Base-by-base conservation (phyloP, 2,113 vertebrate genomes). In the Dasyprocta punctata region DNA sequence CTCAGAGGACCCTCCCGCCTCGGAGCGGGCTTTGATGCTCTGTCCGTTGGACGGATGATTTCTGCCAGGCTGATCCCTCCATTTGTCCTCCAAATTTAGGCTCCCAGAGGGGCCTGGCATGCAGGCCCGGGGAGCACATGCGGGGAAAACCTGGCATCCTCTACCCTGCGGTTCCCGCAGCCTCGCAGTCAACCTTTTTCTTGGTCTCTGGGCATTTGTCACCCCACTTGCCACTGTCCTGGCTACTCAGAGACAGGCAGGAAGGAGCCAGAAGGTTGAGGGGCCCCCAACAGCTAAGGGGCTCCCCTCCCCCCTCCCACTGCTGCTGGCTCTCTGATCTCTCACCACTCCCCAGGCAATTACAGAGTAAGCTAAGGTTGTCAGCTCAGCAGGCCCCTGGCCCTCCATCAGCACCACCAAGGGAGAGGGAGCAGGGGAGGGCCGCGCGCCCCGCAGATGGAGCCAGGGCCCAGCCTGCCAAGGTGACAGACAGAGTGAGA, bases 401-500 rank as follows among this genome's bases (percentile, higher is more conserved):
- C 44, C 61, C 85, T 92, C 85, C 84, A 86, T 52, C 93, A 85
- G 90, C 93, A 92, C 89, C 83, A 90, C 84, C n/a, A 30, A 89
- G 89, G 95, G 92, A 67, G 84, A 36, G 41, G 84, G 58, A 84
- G 81, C 36, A 28, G 60, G 41, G 80, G 26, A 44, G 83, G 88
- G 33, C 4, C 47, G 38, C 47, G 44, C 85, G 30, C 33, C 69
- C 92, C 63, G 71, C 97, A 97, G 97, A 98, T 94, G 97, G 97
- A 97, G 95, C 95, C 92, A 93, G 94, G 96, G 92, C 96, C 86
- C 44, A 30, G 93, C 49, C 94, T 89, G 94, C 7, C 56, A 89
- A 94, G 91, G 97, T 95, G 97, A 98, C 89, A 98, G 97, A 96
- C 96, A 95, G 95, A 87, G 93, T 3, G 88, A 97, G 95, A 93